Conservation (phyloP, 2,797 vertebrate species). For the Kryptopterus vitreolus region DNA sequence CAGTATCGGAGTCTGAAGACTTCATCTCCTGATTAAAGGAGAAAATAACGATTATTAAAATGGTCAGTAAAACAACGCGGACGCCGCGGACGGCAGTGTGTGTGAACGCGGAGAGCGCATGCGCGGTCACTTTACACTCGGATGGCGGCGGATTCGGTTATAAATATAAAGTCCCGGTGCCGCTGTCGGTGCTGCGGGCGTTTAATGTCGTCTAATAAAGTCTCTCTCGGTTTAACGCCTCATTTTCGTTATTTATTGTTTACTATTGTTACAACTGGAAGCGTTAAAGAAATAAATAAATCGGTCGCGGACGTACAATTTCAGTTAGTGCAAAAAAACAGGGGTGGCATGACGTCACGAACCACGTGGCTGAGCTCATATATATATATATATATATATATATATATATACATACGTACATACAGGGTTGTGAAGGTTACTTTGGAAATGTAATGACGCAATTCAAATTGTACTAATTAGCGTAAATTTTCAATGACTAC, state of each 20-base stretch:
- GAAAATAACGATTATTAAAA: conserved; percentile 80
- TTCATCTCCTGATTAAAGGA: conserved; percentile 80
- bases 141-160: conserved; percentile 10
- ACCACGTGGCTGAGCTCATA: too few relatives aligned
- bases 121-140: neutral
- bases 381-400: too few relatives aligned
- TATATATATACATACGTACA: too few relatives aligned
- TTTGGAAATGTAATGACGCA: too few relatives aligned
- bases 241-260: too few relatives aligned
- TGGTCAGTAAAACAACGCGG: conserved; percentile 86
- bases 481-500: too few relatives aligned
- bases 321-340: neutral
- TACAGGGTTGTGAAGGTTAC: too few relatives aligned
- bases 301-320: neutral
- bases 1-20: conserved; percentile 75
- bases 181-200: too few relatives aligned
- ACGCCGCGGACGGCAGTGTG: conserved; percentile 28
- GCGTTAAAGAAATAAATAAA: neutral
- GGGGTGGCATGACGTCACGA: too few relatives aligned
- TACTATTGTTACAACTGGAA: too few relatives aligned
- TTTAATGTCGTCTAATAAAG: neutral
- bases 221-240: neutral
- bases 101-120: neutral
- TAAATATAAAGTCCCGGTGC: too few relatives aligned
- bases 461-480: too few relatives aligned